These are phyloP conservation scores for Lithosia quadra DNA, from an alignment of 2,888 invertebrate genomes.

Conservation along the genomic window DNA sequence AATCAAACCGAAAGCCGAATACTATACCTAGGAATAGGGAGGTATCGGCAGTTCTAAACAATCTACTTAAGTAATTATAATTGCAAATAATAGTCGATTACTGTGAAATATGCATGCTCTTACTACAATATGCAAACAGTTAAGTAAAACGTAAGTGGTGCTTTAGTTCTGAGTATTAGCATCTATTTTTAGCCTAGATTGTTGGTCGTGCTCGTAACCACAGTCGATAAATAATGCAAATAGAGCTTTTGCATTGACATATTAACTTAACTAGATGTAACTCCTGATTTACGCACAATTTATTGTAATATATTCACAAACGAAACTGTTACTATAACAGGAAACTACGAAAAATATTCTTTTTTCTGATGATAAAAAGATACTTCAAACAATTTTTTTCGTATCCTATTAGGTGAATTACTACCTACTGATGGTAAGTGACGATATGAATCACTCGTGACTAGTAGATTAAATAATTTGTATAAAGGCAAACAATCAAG, in stretches of 20 bases:
- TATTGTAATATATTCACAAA: not conserved
- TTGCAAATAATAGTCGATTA: conserved; percentile 30
- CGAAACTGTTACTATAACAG: too few species aligned
- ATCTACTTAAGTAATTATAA: conserved; percentile 36
- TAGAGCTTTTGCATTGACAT: conserved; percentile 63
- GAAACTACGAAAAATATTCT: too few species aligned
- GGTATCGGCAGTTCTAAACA: conserved; percentile 12
- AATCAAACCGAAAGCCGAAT: not conserved
- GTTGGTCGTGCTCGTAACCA: conserved; percentile 71
- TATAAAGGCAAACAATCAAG: too few species aligned
- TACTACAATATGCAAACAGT: conserved; percentile 46
- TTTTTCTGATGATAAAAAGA: too few species aligned
- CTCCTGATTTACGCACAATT: conserved; percentile 30
- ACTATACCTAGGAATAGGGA: not conserved
- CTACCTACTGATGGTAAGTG: too few species aligned
- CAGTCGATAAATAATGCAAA: conserved; percentile 73
- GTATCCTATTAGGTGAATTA: too few species aligned
- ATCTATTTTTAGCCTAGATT: conserved; percentile 76
- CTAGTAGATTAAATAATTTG: too few species aligned
- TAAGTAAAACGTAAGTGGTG: conserved; percentile 58
- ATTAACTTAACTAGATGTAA: conserved; percentile 53
- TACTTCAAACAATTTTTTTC: too few species aligned
- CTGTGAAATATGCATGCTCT: conserved; percentile 42
- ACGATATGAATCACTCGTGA: too few species aligned
- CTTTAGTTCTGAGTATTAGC: conserved; percentile 63